Base-by-base conservation (phyloP, 23 tunicate genomes). In the Halocynthia roretzi region DNA sequence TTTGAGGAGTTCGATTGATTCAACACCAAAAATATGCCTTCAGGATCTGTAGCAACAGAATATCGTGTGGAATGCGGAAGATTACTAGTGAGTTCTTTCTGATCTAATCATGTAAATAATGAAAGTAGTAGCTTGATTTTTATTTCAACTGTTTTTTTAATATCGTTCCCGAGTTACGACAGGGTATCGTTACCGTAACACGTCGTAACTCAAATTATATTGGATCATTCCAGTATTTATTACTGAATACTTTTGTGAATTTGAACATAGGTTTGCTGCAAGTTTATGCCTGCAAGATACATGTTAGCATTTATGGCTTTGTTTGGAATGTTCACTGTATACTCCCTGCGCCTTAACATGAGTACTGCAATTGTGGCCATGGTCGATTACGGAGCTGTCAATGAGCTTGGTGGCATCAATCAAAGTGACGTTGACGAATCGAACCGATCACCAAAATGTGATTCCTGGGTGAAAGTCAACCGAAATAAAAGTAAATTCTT, bases 271-370 rank as follows among this genome's bases (percentile, higher is more conserved):
- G 76, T 31, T 8, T 71, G 53, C 54, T 71, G 76, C 44, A 31
- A 48, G 8, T 71, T 8, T 8, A 8, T 31, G 10, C 76, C 76
- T 8, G 76, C 54, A 49, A 40, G 76, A 31, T 71, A 49, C 11
- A 54, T 71, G 8, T 49, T 71, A 8, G 76, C 76, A 40, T 12
- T 71, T 17, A 71, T 71, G 76, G 53, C 76, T n/a, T 71, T 71
- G 44, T 71, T 71, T 71, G 76, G 76, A 49, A 71, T 54, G 12
- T 71, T 71, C 15, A 23, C 44, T 49, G 76, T 71, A 48, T 71
- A 71, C 15, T 49, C 12, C 9, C 19, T 14, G 71, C 19, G 12
- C n/a, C n/a, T n/a, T n/a, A n/a, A 44, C 40, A 44, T 44, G 19
- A 14, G 71, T 18, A 14, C 19, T 11, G 71, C 71, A 66, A 14